A percentile compares a stretch with the other conserved stretches of the same genome.
Conservation (phyloP, 2,113 vertebrate species). For the Chloebia gouldiae region DNA sequence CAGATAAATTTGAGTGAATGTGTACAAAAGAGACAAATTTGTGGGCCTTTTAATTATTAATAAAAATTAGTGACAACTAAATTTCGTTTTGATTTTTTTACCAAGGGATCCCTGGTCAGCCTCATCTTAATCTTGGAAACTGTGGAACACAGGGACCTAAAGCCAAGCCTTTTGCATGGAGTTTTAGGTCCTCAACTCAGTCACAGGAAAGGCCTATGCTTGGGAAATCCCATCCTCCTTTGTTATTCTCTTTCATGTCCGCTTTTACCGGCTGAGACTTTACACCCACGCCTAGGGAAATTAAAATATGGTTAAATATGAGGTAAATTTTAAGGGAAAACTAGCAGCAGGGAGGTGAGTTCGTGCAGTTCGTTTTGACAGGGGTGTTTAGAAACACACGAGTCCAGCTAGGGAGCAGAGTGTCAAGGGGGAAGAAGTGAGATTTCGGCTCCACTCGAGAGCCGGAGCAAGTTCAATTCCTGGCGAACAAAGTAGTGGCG, state of each 20-base stretch:
- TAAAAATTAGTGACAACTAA: not conserved
- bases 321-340: not conserved
- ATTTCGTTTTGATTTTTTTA: not conserved
- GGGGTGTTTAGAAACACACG: rapidly evolving
- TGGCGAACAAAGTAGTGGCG: not conserved
- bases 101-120: not conserved
- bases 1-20: not conserved
- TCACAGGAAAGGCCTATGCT: not conserved
- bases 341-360: not conserved
- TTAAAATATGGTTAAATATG: not conserved
- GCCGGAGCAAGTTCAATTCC: not conserved
- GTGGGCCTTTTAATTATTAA: not conserved
- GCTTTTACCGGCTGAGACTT: not conserved
- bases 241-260: not conserved
- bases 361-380: not conserved
- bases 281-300: not conserved
- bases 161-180: not conserved
- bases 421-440: not conserved
- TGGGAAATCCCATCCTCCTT: not conserved
- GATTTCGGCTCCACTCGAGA: not conserved
- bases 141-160: slow-evolving; percentile 11
- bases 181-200: not conserved
- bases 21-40: not conserved
- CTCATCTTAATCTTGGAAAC: not conserved
- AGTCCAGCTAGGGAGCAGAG: not conserved